Base-by-base conservation (phyloP, 2,113 vertebrate genomes). In the Gnathonemus longibarbis region DNA sequence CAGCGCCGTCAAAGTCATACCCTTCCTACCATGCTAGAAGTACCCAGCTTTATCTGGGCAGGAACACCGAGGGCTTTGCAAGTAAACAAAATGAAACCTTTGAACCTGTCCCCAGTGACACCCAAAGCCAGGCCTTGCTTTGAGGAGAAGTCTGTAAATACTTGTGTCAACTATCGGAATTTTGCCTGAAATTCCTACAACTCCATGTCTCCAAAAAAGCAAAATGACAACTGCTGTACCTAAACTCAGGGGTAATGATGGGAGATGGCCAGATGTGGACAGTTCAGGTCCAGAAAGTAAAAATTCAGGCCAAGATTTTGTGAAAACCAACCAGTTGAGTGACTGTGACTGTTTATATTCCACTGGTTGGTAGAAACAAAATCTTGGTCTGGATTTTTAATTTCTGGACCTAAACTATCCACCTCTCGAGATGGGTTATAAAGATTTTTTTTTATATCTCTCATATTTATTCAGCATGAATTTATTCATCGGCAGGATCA, bases 1-100 rank as follows among this genome's bases (percentile, higher is more conserved):
- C 93, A 93, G 93, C 62, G 89, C 92, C 91, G 5, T 77, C 70
- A 77, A 77, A 77, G 13, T 5, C 31, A 39, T 93, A 93, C 88
- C 48, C 66, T 70, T 46, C 39, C 5, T n/a, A 0, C 24, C 5
- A 58, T 58, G 27, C 35, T 58, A 35, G 56, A 84, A 21, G 53
- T 24, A 46, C 4, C 8, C 31, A 7, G 35, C 31, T 46, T 42
- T 27, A 46, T 58, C 52, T 58, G 21, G 50, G 52, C 27, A 80
- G 11, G 4, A 77, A 17, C 2, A 31, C 24, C 24, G 19, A 27
- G 3, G 87, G 49, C 53, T 11, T 49, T 62, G 53, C 50, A 19
- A 50, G 11, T 24, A 88, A 80, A 90, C 27, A 66, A 88, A 88
- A 56, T 84, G n/a, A 15, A 87, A 24, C 21, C 49, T 11, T 46